Percentiles rank a stretch among this genome's conserved stretches.
Conservation (phyloP, 2,797 vertebrate species). For the Parauchenoglanis punctatus region DNA sequence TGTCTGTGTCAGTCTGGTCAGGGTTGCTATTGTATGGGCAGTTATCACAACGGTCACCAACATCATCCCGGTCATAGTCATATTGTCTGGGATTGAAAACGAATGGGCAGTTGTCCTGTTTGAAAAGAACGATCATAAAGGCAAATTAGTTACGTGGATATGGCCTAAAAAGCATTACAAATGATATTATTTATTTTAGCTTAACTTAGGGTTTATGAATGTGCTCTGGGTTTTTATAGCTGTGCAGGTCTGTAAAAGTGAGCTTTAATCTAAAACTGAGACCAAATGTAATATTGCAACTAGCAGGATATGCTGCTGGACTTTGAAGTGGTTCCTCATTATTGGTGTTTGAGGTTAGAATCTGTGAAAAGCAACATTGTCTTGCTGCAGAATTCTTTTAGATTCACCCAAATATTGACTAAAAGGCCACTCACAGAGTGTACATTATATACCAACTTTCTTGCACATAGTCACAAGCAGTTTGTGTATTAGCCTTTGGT, state of each 20-base stretch:
- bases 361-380: conserved; percentile 37
- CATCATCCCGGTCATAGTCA: conserved; percentile 95
- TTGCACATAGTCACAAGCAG: not conserved
- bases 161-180: conserved; percentile 20
- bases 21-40: conserved; percentile 97
- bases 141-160: conserved; percentile 19
- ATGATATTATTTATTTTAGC: conserved; percentile 38
- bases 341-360: conserved; percentile 73
- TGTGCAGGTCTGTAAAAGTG: conserved; percentile 60
- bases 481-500: conserved; percentile 1
- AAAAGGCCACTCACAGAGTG: conserved; percentile 42
- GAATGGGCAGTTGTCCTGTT: conserved; percentile 96
- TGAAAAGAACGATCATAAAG: conserved; percentile 43
- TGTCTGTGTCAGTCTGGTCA: conserved; percentile 94
- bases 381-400: conserved; percentile 41
- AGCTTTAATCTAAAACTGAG: conserved; percentile 61
- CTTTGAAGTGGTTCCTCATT: conserved; percentile 56
- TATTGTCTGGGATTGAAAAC: conserved; percentile 96
- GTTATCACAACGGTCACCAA: conserved; percentile 96
- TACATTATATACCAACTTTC: not conserved
- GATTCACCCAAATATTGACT: conserved; percentile 64
- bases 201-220: conserved; percentile 49
- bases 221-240: conserved; percentile 60
- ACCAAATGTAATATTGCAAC: not conserved
- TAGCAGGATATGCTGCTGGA: not conserved